Evolutionary conservation across 2,888 invertebrate genomes (phyloP), one percentile per base, ranked within the genome.

Genomic region (Dexiosoma caninum): DNA sequence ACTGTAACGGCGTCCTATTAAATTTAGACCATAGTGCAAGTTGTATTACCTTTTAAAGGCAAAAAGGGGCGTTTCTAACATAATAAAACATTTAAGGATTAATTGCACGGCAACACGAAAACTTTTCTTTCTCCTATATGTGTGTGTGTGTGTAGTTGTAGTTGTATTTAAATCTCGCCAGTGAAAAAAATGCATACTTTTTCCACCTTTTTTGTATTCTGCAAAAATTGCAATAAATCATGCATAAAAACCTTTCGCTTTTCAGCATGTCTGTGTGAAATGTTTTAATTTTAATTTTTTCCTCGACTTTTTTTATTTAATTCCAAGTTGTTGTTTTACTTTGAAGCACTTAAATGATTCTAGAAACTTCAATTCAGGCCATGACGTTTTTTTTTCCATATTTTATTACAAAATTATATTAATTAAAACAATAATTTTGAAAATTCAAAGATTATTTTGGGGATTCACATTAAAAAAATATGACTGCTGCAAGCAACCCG

Each of bases 81-180:
- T 72, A 53, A 77, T 72, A 77, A 81, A 81, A 67, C 67, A 77
- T 81, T 81, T 72, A 81, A 72, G 62, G 81, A 81, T 81, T 81
- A 77, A 81, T 81, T 81, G 74, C 77, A 69, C 67, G 55, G 62
- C 44, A 72, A 57, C 81, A 81, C 81, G 81, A 80, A 37, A 77
- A 42, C 64, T 59, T 79, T 67, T 35, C 42, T 64, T 77, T 51
- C 51, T 35, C 30, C 8, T 23, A n/a, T n/a, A n/a, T n/a, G n/a
- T n/a, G n/a, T n/a, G n/a, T n/a, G n/a, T n/a, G n/a, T n/a, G n/a
- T n/a, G n/a, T n/a, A n/a, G n/a, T n/a, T 35, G 75, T 51, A 59
- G 37, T 55, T 55, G 69, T 44, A 70, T 60, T 60, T 72, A 66
- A 77, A 77, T 77, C 77, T 77, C 66, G 8, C 49, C 23, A 60